These are phyloP conservation scores for Pharmacophagus antenor DNA, from an alignment of 2,888 invertebrate genomes.

Conservation along the genomic window DNA sequence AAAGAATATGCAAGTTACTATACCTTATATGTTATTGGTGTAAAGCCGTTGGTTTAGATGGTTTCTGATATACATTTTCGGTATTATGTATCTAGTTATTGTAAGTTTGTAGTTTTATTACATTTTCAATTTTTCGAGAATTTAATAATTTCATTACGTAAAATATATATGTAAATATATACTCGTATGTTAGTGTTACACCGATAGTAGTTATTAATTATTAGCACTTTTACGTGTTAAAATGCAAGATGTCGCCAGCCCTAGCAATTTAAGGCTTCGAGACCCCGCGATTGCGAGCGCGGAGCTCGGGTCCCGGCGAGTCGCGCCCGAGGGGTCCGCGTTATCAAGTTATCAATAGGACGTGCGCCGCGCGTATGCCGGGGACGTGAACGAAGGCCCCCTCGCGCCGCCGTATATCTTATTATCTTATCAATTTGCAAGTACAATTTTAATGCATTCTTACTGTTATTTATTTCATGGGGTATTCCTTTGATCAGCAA, in stretches of 20 bases:
- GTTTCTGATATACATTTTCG: too few species aligned
- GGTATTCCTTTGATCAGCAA: too few species aligned
- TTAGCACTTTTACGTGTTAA: not conserved
- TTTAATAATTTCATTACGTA: too few species aligned
- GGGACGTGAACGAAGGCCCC: constrained; percentile 27
- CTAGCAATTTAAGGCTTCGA: constrained; percentile 45
- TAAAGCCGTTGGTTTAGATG: too few species aligned
- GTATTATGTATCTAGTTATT: too few species aligned
- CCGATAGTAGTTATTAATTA: not conserved
- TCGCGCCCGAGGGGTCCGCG: constrained; percentile 46
- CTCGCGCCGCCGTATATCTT: constrained; percentile 18
- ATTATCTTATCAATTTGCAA: constrained; percentile 15
- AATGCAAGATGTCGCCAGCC: constrained; percentile 5
- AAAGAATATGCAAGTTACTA: too few species aligned
- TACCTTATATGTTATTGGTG: too few species aligned
- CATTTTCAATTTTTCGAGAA: too few species aligned
- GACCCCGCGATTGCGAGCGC: too few species aligned
- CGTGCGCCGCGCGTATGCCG: constrained; percentile 45
- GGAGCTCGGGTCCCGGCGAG: constrained; percentile 42
- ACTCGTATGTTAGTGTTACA: too few species aligned
- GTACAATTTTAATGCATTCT: constrained; percentile 13
- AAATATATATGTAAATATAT: too few species aligned
- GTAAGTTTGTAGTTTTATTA: too few species aligned
- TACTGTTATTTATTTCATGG: not conserved
- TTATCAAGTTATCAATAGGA: constrained; percentile 76